Evolutionary conservation across 1,140 invertebrate species (phyloP).

Genomic region (Agraylea sexmaculata): DNA sequence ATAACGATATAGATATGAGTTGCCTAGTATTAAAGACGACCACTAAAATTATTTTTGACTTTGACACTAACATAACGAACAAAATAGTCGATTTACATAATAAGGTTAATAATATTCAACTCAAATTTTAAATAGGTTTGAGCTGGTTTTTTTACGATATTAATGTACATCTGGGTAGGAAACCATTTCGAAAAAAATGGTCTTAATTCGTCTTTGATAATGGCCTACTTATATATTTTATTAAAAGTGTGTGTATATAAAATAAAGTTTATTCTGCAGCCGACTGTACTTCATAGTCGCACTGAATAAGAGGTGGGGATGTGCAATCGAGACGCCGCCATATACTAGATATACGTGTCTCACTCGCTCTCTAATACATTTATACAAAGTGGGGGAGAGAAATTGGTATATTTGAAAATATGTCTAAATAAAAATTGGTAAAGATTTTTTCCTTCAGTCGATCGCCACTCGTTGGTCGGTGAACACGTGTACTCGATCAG

Average conservation of each 20-base stretch:
- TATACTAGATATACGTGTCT: constrained; percentile 3
- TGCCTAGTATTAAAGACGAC: too few species aligned
- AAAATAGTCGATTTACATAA: too few species aligned
- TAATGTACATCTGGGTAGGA: not conserved
- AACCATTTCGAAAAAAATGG: too few species aligned
- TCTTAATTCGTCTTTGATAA: too few species aligned
- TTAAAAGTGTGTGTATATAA: not conserved
- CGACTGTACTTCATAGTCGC: not conserved
- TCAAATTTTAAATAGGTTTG: too few species aligned
- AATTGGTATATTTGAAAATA: constrained; percentile 17
- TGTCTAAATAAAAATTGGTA: constrained; percentile 21
- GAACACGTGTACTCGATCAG: constrained; percentile 7
- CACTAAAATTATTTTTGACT: too few species aligned
- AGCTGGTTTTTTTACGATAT: not conserved
- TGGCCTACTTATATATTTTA: too few species aligned
- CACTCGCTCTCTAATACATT: constrained; percentile 6
- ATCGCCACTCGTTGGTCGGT: not conserved
- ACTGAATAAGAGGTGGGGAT: constrained; percentile 13
- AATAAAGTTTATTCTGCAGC: not conserved
- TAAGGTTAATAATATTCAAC: too few species aligned
- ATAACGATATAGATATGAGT: too few species aligned
- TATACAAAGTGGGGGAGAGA: constrained; percentile 5
- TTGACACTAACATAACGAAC: too few species aligned
- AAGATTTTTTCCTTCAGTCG: constrained; percentile 21
- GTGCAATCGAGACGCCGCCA: constrained; percentile 9